phyloP scores from a whole-genome alignment of 1,140 invertebrate genomes.

The Rhysida immarginata region DNA sequence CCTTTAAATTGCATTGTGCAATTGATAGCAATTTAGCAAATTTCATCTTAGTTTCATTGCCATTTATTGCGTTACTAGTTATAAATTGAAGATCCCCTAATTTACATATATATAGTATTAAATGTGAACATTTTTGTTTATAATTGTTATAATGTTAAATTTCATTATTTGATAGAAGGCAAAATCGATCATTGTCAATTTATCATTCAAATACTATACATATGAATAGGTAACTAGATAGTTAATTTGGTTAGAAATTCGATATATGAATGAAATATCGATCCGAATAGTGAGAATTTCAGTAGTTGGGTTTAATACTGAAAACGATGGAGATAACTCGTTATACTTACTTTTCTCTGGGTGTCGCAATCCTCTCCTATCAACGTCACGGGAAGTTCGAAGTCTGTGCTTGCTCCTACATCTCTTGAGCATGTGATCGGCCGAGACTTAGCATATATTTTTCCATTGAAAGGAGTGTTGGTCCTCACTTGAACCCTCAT shows the following conservation, averaged over 20 bases:
- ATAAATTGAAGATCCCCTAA: no score
- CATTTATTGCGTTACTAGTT: no score
- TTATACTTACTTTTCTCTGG: background rate
- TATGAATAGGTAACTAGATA: no score
- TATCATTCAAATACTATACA: background rate
- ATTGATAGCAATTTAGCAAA: no score
- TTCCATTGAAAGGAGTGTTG: constrained; percentile 15
- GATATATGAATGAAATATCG: background rate
- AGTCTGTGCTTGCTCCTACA: constrained; percentile 11
- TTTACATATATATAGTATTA: no score
- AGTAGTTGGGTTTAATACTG: background rate
- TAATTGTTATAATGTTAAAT: background rate
- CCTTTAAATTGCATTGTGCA: no score
- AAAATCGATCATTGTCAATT: background rate
- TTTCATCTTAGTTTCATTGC: no score
- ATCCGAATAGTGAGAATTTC: background rate
- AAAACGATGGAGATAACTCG: background rate
- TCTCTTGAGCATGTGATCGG: constrained; percentile 13
- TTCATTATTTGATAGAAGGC: background rate
- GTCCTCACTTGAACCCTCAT: constrained; percentile 13
- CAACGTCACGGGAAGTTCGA: constrained; percentile 13
- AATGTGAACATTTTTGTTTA: no score
- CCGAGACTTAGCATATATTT: constrained; percentile 14
- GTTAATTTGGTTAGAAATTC: background rate
- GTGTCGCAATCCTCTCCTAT: constrained; percentile 13